Evolutionary conservation across 2,113 vertebrate species (phyloP).

Genomic region (Ascaphus truei): DNA sequence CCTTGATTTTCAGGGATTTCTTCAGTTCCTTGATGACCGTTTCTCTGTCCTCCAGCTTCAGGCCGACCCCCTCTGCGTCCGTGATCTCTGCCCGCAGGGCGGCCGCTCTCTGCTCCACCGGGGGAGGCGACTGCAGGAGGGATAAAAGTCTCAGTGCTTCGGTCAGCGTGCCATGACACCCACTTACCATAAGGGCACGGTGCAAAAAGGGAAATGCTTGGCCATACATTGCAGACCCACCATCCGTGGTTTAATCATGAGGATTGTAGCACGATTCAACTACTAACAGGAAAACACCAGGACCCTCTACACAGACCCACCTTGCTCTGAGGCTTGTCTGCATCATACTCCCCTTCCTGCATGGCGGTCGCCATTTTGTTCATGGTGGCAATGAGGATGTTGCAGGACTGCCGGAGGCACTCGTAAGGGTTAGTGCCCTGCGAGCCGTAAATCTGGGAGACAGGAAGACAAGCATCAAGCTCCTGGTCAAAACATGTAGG

Average conservation of each 20-base stretch:
- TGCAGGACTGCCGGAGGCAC: conserved; percentile 88
- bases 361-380: conserved; percentile 98
- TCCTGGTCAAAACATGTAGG: too few species aligned
- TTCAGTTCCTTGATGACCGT: conserved; percentile 95
- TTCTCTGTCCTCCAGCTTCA: conserved; percentile 94
- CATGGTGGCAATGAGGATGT: conserved; percentile 89
- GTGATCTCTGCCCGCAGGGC: conserved; percentile 91
- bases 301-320: conserved; percentile 45
- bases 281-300: neutral
- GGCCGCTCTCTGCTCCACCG: conserved; percentile 78
- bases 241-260: too few species aligned
- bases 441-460: conserved; percentile 79
- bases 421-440: conserved; percentile 81
- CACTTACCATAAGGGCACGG: too few species aligned
- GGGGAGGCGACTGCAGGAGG: conserved; percentile 70
- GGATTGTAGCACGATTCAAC: too few species aligned
- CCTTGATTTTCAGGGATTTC: conserved; percentile 97
- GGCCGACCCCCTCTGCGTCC: conserved; percentile 87
- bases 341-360: conserved; percentile 96
- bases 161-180: too few species aligned
- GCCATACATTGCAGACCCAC: too few species aligned
- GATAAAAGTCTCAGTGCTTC: too few species aligned
- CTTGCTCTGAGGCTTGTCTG: conserved; percentile 78
- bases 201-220: too few species aligned
- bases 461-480: neutral